Conservation (phyloP, 2,797 vertebrate genomes). For the Schizothorax lantsangensis region DNA sequence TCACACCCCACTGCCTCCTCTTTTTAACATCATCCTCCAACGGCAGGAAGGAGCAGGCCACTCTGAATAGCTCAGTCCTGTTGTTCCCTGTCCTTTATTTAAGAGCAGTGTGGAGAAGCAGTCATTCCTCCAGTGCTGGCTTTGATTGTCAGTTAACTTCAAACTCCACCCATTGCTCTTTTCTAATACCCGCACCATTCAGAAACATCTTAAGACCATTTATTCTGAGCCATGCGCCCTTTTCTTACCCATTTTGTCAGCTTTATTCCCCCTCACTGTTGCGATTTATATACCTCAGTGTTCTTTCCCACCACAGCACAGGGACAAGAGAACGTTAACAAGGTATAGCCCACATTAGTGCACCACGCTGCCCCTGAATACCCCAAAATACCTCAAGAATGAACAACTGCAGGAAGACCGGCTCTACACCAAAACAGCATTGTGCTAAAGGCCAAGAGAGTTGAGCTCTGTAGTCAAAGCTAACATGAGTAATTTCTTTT, state of each 20-base stretch:
- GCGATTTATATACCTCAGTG: conserved; percentile 52
- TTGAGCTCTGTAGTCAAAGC: not conserved
- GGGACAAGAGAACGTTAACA: conserved; percentile 48
- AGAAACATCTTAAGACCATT: conserved; percentile 28
- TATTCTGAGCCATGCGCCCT: not conserved
- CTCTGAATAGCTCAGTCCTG: conserved; percentile 51
- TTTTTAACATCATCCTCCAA: conserved; percentile 65
- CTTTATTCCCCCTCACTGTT: conserved; percentile 50
- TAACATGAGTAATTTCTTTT: conserved; percentile 1
- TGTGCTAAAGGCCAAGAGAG: conserved; percentile 30
- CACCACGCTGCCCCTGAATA: conserved; percentile 43
- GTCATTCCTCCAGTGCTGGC: conserved; percentile 40
- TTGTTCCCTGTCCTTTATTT: conserved; percentile 42
- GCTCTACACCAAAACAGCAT: conserved; percentile 8
- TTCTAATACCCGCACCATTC: conserved; percentile 48
- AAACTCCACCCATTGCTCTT: conserved; percentile 36
- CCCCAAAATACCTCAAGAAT: conserved; percentile 47
- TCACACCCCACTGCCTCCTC: conserved; percentile 72
- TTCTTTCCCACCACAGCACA: conserved; percentile 52
- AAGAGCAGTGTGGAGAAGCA: conserved; percentile 38
- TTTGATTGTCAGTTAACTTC: conserved; percentile 54
- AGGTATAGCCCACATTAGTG: conserved; percentile 53
- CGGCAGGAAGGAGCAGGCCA: conserved; percentile 63
- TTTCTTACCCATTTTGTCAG: conserved; percentile 45
- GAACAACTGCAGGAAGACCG: conserved; percentile 53